Percentiles rank a stretch among this genome's conserved stretches.
Conservation (phyloP, 2,888 invertebrate species). For the Julus scanicus region DNA sequence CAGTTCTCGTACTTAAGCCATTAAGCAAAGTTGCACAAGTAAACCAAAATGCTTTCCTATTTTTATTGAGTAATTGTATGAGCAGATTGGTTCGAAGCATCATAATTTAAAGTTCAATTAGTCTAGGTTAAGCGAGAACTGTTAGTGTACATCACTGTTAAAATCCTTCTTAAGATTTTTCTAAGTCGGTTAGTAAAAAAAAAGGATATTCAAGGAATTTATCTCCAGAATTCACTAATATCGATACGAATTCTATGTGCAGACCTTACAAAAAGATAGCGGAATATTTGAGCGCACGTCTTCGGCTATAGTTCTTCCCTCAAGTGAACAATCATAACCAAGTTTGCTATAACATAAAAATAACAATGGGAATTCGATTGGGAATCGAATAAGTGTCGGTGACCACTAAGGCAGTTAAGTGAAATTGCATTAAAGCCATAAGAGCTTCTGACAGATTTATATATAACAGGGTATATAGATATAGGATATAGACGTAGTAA, state of each 20-base stretch:
- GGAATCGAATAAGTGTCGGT: slow-evolving; percentile 1
- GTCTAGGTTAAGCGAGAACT: too few species aligned
- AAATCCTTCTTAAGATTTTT: too few species aligned
- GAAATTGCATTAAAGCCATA: slow-evolving; percentile 10
- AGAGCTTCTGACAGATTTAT: slow-evolving; percentile 22
- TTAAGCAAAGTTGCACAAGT: neutral
- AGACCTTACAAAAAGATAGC: neutral
- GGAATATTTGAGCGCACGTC: neutral
- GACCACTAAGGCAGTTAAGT: slow-evolving; percentile 29
- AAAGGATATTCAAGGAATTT: too few species aligned
- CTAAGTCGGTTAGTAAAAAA: too few species aligned
- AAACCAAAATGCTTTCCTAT: neutral
- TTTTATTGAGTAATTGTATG: too few species aligned
- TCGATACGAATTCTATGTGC: too few species aligned
- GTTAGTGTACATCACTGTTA: too few species aligned
- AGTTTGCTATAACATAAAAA: slow-evolving; percentile 1
- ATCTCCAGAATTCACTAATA: too few species aligned
- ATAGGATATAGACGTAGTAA: neutral
- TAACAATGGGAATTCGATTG: slow-evolving; percentile 15
- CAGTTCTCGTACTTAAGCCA: neutral
- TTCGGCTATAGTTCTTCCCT: neutral
- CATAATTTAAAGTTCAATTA: too few species aligned
- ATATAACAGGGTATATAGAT: neutral
- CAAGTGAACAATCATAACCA: slow-evolving; percentile 25
- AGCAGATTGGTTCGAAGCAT: too few species aligned